Evolutionary conservation across 2,888 invertebrate genomes (phyloP).

Genomic region (Catocala sponsa): DNA sequence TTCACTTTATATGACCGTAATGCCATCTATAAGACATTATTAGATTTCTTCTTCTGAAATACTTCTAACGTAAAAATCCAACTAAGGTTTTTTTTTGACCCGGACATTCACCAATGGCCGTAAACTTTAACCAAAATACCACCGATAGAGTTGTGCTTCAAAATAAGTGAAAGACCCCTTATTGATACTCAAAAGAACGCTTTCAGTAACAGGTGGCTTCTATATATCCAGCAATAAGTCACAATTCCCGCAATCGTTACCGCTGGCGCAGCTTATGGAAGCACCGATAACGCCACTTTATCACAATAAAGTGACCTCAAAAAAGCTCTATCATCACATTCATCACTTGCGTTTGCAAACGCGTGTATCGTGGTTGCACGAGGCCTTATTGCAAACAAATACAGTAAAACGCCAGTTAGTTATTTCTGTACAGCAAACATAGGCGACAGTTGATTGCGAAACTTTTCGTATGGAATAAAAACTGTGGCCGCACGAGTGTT

Average conservation of each 20-base stretch:
- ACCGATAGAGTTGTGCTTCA: no score
- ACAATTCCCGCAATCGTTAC: not conserved
- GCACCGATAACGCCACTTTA: not conserved
- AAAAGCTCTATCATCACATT: not conserved
- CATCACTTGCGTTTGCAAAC: slow-evolving; percentile 6
- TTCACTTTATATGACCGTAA: no score
- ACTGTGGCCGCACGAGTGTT: slow-evolving; percentile 8
- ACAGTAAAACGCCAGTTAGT: slow-evolving; percentile 44
- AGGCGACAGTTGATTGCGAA: slow-evolving; percentile 61
- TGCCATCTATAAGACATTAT: no score
- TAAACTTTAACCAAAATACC: no score
- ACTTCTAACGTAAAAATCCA: no score
- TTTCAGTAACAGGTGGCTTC: not conserved
- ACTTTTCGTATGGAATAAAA: slow-evolving; percentile 56
- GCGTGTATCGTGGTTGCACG: not conserved
- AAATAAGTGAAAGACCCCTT: no score
- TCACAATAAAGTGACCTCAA: slow-evolving; percentile 1
- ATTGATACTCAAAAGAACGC: no score
- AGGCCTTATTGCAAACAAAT: slow-evolving; percentile 41
- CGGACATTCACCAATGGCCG: no score
- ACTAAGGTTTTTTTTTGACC: no score
- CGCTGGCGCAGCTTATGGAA: not conserved
- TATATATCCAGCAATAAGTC: not conserved
- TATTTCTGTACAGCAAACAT: slow-evolving; percentile 58
- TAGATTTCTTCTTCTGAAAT: no score